These are phyloP conservation scores for Hypsopygia costalis DNA, from an alignment of 2,888 invertebrate genomes.

Conservation along the genomic window DNA sequence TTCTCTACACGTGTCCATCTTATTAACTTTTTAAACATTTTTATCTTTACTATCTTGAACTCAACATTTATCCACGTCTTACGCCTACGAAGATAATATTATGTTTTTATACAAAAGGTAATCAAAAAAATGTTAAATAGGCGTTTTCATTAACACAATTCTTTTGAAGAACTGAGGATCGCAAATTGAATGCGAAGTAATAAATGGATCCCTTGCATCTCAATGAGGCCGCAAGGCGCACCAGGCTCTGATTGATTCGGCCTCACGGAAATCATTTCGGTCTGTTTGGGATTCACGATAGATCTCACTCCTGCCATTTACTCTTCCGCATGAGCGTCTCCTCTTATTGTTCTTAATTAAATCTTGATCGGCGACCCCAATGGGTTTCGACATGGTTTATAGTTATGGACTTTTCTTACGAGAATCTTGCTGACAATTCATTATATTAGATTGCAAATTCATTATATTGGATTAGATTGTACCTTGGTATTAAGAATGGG, in stretches of 20 bases:
- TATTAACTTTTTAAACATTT: too few species aligned
- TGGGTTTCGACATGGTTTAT: constrained; percentile 18
- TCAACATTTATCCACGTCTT: too few species aligned
- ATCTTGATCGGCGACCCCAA: constrained; percentile 28
- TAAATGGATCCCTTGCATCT: constrained; percentile 67
- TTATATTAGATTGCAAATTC: background rate
- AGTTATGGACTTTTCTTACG: constrained; percentile 8
- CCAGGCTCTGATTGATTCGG: constrained; percentile 60
- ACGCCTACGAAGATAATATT: too few species aligned
- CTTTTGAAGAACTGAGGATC: constrained; percentile 41
- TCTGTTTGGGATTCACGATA: constrained; percentile 54
- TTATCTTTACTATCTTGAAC: too few species aligned
- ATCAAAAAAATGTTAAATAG: too few species aligned
- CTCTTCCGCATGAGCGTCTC: constrained; percentile 43
- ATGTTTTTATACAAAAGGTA: too few species aligned
- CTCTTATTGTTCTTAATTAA: constrained; percentile 47
- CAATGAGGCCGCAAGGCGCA: constrained; percentile 55
- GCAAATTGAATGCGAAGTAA: constrained; percentile 63
- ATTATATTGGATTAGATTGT: background rate
- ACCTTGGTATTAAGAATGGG: background rate
- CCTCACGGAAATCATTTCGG: constrained; percentile 55
- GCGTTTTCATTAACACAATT: too few species aligned
- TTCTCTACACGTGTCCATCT: too few species aligned
- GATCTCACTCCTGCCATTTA: constrained; percentile 42
- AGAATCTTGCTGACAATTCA: background rate